A percentile compares a stretch with the other conserved stretches of the same genome.
These are phyloP conservation scores for Xenopus petersii DNA, from an alignment of 2,797 vertebrate genomes.

Conservation along the genomic window DNA sequence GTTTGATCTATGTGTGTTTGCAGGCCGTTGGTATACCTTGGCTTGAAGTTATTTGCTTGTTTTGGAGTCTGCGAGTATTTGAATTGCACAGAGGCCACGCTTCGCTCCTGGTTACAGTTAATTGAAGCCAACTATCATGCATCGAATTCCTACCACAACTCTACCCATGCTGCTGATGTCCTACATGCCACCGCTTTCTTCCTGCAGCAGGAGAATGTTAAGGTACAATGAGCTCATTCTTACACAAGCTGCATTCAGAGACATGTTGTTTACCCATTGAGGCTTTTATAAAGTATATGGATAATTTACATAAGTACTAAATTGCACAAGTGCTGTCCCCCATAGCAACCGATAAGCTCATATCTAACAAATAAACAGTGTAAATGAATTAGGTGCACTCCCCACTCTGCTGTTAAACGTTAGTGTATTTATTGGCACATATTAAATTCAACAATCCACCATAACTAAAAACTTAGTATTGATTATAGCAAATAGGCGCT, in stretches of 20 bases:
- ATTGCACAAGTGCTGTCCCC: too few relatives aligned
- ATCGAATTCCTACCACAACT: conserved; percentile 76
- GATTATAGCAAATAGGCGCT: too few relatives aligned
- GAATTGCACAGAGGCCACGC: conserved; percentile 68
- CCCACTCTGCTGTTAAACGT: too few relatives aligned
- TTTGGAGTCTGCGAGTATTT: conserved; percentile 74
- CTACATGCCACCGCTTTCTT: conserved; percentile 76
- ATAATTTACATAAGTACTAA: too few relatives aligned
- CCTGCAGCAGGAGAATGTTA: conserved; percentile 70
- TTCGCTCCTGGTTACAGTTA: conserved; percentile 73
- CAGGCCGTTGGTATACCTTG: conserved; percentile 73
- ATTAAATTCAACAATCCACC: too few relatives aligned
- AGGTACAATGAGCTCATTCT: conserved; percentile 60
- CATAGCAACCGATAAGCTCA: too few relatives aligned
- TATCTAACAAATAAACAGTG: too few relatives aligned
- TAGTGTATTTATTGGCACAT: too few relatives aligned
- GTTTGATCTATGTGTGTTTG: conserved; percentile 20
- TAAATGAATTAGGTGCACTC: too few relatives aligned
- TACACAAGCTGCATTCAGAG: background rate
- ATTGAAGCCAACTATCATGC: conserved; percentile 79
- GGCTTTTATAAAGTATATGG: too few relatives aligned
- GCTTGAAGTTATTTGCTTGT: conserved; percentile 71
- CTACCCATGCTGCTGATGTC: conserved; percentile 72
- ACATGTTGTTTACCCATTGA: background rate
- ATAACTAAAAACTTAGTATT: too few relatives aligned